phyloP scores from a whole-genome alignment of 35 echinoderm and acorn worm species.

The Apostichopus parvimensis region DNA sequence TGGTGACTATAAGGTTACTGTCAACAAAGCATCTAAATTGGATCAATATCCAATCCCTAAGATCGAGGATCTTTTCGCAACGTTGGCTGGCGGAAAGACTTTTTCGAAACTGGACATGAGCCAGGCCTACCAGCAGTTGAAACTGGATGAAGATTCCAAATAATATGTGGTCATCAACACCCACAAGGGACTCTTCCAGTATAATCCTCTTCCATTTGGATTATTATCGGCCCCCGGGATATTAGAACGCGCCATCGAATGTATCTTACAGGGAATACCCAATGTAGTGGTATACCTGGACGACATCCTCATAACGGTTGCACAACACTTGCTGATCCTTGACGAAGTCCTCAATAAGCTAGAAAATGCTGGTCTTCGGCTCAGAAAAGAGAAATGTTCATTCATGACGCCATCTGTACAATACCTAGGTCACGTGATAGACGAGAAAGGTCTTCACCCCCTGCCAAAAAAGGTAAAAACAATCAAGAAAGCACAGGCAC shows the following conservation, averaged over 20 bases:
- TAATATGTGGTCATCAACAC: constrained; percentile 58
- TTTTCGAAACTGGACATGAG: constrained; percentile 66
- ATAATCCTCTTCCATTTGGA: constrained; percentile 68
- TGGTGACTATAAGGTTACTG: constrained; percentile 36
- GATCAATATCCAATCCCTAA: constrained; percentile 53
- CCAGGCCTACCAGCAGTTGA: constrained; percentile 59
- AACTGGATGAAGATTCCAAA: constrained; percentile 57
- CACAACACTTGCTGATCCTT: constrained; percentile 32
- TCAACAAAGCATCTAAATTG: constrained; percentile 45
- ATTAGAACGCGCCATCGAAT: constrained; percentile 58
- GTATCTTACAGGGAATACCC: constrained; percentile 42
- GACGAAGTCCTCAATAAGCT: constrained; percentile 25
- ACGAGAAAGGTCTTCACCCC: no score
- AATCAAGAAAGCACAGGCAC: no score
- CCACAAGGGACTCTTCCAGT: constrained; percentile 63
- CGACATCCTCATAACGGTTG: constrained; percentile 45
- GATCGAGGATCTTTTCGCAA: background rate
- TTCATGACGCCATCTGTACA: no score
- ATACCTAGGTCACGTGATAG: no score
- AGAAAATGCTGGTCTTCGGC: background rate
- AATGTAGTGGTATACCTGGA: constrained; percentile 39
- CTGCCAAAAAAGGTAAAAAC: no score
- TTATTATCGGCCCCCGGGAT: constrained; percentile 58
- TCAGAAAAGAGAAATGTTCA: no score
- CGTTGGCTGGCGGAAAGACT: constrained; percentile 54